Evolutionary conservation across 2,113 vertebrate genomes (phyloP), one percentile per base, ranked within the genome.

Genomic region (Seriola aureovittata): DNA sequence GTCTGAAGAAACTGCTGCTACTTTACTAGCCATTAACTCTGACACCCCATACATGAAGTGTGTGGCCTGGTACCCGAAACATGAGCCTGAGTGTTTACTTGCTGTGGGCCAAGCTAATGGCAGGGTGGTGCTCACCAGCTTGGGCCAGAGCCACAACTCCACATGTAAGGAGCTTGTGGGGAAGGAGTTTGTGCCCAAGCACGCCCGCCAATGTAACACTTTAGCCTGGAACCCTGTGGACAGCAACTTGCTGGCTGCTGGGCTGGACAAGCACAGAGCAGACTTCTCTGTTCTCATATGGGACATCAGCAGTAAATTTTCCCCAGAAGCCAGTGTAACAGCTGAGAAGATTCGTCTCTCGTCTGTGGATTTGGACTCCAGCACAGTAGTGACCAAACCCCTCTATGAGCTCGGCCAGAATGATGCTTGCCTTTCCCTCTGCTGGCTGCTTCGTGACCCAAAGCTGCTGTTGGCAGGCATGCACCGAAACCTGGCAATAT

Each of bases 31-130:
- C 21, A 98, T 99, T 66, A 99, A 99, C 85, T 99, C 98, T 0
- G 98, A 99, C 62, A 99, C 98, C 0, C 98, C 98, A 0, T 99
- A 99, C 65, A 99, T 99, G 98, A 99, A 99, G 93, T 99, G 98
- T n/a, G 97, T 99, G 85, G 98, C 98, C 40, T 99, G 98, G 98
- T 99, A 98, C 89, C 98, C 98, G 0, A 99, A 97, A 82, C 97
- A 97, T 0, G 98, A 99, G 90, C 97, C 98, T 0, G 98, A 99
- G 83, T 99, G 98, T 90, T 94, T 99, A 52, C 95, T 99, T 1
- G 98, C 98, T 0, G 98, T 99, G 52, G 98, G 98, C 17, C 98
- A 99, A 89, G 98, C 98, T 62, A 99, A 99, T 12, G 98, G 98
- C n/a, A 92, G 98, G 57, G 97, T 99, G 50, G 97, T 99, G 0